Conservation (phyloP, 2,888 invertebrate genomes). For the Plutella xylostella region DNA sequence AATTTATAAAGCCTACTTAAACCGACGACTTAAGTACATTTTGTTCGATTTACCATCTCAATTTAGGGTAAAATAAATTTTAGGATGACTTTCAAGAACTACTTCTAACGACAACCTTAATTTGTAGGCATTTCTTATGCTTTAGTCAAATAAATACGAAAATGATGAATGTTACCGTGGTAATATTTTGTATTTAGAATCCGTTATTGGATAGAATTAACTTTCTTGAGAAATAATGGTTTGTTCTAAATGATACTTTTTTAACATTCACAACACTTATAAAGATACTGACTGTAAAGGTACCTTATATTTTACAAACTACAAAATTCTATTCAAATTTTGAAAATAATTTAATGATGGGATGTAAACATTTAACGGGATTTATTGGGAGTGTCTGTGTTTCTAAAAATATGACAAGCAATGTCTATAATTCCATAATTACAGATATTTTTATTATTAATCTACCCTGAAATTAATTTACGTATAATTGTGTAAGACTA, state of each 20-base stretch:
- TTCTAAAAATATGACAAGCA: slow-evolving; percentile 35
- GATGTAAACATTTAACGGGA: not conserved
- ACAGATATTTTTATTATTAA: slow-evolving; percentile 47
- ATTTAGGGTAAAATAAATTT: slow-evolving; percentile 30
- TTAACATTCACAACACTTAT: too few relatives aligned
- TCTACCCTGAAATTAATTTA: slow-evolving; percentile 90
- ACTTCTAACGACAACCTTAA: slow-evolving; percentile 61
- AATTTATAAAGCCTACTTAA: slow-evolving; percentile 69
- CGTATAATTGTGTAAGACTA: slow-evolving; percentile 80
- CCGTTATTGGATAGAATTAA: too few relatives aligned
- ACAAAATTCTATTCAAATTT: too few relatives aligned
- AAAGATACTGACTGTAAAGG: too few relatives aligned
- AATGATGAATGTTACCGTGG: too few relatives aligned
- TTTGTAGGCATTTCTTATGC: slow-evolving; percentile 38
- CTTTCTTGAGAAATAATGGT: too few relatives aligned
- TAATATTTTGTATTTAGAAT: too few relatives aligned
- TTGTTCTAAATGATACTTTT: too few relatives aligned
- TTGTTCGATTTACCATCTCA: slow-evolving; percentile 59
- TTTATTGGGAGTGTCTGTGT: not conserved
- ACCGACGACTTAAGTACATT: slow-evolving; percentile 67
- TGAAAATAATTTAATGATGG: not conserved
- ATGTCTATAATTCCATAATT: slow-evolving; percentile 40
- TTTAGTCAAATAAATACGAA: too few relatives aligned
- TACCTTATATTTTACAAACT: too few relatives aligned
- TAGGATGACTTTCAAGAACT: slow-evolving; percentile 39